Base-by-base conservation (phyloP, 1,140 invertebrate species). In the Drosophila parvula region DNA sequence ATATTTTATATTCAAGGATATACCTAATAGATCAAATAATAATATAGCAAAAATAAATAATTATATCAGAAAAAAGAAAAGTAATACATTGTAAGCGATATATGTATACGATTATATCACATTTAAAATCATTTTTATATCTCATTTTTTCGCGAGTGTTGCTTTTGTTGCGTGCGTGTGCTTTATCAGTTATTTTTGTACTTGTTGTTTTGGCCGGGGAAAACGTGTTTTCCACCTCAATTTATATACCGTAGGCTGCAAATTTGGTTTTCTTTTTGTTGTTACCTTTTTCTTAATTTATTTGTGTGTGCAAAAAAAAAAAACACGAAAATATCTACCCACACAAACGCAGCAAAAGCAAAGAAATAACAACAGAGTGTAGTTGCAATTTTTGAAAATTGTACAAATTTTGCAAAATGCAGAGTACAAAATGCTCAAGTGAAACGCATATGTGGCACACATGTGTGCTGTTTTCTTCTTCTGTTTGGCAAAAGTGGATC, bases 211-310 rank as follows among this genome's bases (percentile, higher is more conserved):
- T 67, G 63, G 51, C 18, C 59, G 57, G 61, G 71, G 34, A 86
- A 82, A 88, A 86, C 82, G 76, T 88, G 82, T 86, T 82, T 85
- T 82, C 64, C 64, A 71, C 53, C 55, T 36, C 45, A 47, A 63
- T 61, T 63, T 79, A 79, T 82, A 60, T 79, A 78, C 71, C 71
- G 75, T 88, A 74, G 79, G 63, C 88, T 68, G 45, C 60, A 41
- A 30, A 38, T 36, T 32, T 36, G 7, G 7, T 84, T 78, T 58
- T 47, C 6, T 44, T 53, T 50, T 30, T 47, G 34, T 63, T 64
- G 48, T 28, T 68, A 38, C 11, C 11, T 18, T 40, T 40, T 30
- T 51, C 44, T 51, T 57, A 53, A 53, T 38, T 53, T 53, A 38
- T 53, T 36, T 53, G 34, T 22, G 32, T 38, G n/a, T 50, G 47